Evolutionary conservation across 1,140 invertebrate genomes (phyloP).

Genomic region (Stratiolaelaps scimitus): DNA sequence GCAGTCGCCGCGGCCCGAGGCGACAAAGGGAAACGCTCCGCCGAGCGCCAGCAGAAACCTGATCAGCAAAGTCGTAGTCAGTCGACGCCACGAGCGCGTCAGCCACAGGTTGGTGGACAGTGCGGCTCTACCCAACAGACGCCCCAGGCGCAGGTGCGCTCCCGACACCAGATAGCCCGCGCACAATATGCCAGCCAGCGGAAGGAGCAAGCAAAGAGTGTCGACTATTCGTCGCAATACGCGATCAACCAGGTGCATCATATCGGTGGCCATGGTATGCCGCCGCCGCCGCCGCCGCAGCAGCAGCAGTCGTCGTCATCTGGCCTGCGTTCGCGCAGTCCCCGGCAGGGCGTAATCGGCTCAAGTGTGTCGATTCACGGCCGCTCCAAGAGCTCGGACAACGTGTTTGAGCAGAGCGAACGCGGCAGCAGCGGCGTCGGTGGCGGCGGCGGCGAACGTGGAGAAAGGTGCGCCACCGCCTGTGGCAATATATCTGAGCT

Average conservation of each 20-base stretch:
- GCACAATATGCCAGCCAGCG: conserved; percentile 34
- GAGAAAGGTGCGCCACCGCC: conserved; percentile 28
- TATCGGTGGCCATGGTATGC: neutral
- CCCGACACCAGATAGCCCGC: conserved; percentile 32
- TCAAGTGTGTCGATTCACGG: conserved; percentile 1
- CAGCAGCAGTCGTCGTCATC: no score
- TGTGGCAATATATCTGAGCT: conserved; percentile 42
- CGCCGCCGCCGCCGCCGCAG: no score
- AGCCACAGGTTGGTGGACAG: neutral
- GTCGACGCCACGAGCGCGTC: conserved; percentile 7
- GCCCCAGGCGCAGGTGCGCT: conserved; percentile 4
- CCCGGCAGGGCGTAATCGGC: neutral
- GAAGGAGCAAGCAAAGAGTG: conserved; percentile 36
- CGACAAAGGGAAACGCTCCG: conserved; percentile 39
- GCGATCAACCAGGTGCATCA: conserved; percentile 9
- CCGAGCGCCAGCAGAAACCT: conserved; percentile 35
- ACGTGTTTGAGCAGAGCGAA: conserved; percentile 51
- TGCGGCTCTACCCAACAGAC: conserved; percentile 3
- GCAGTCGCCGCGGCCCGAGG: conserved; percentile 38
- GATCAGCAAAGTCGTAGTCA: conserved; percentile 5
- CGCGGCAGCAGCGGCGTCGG: conserved; percentile 30
- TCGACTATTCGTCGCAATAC: conserved; percentile 33
- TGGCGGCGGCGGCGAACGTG: neutral
- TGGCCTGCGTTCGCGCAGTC: conserved; percentile 1
- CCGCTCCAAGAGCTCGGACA: conserved; percentile 64